These are phyloP conservation scores for Adelges cooleyi DNA, from an alignment of 1,140 invertebrate genomes.

Conservation along the genomic window DNA sequence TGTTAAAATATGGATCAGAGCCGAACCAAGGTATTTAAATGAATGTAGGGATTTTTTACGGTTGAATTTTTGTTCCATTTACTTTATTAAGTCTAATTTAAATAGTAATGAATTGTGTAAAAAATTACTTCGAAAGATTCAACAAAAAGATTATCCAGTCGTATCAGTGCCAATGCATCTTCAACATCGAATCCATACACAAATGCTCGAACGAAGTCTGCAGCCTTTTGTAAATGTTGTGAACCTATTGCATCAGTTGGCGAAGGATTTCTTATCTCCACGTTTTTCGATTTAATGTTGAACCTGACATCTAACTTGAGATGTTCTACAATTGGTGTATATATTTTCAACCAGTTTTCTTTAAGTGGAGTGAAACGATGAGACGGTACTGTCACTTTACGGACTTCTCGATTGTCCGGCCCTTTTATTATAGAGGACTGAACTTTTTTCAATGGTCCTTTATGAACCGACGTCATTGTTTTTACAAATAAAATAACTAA, in stretches of 20 bases:
- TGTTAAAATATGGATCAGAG: no score
- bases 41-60: no score
- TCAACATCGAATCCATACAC: conserved; percentile 94
- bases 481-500: no score
- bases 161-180: conserved; percentile 85
- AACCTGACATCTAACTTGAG: conserved; percentile 88
- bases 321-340: conserved; percentile 90
- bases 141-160: conserved; percentile 93
- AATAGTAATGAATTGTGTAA: no score
- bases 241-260: conserved; percentile 74
- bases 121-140: conserved; percentile 76
- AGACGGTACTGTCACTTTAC: conserved; percentile 53
- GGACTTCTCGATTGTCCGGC: conserved; percentile 38
- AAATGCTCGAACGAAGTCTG: conserved; percentile 97
- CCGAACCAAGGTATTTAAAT: no score
- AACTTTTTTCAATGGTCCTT: not conserved
- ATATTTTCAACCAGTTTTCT: conserved; percentile 95
- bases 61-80: no score
- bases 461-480: not conserved
- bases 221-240: conserved; percentile 83
- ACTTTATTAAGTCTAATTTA: no score
- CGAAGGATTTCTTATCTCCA: conserved; percentile 65
- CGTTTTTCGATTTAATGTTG: conserved; percentile 81
- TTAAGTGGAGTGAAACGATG: conserved; percentile 85
- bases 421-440: not conserved